Conservation (phyloP, 92 coral and sea anemone species). For the Actinernus sp. region DNA sequence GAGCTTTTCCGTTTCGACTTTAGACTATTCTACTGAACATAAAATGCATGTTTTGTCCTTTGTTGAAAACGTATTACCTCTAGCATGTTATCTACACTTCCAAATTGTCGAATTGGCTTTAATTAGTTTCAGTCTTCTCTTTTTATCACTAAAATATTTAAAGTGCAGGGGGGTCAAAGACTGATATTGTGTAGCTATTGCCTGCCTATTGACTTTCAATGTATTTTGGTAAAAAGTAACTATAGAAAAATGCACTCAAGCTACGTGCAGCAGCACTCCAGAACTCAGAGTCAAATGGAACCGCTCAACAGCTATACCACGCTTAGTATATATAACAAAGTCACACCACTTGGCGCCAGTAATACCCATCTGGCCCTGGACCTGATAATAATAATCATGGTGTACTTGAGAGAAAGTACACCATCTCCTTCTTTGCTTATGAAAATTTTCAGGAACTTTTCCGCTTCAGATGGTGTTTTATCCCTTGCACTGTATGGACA, state of each 20-base stretch:
- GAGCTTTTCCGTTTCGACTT: too few species aligned
- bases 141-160: too few species aligned
- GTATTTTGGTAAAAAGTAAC: too few species aligned
- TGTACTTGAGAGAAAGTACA: not conserved
- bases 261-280: not conserved
- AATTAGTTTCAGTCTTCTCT: too few species aligned
- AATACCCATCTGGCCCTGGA: slow-evolving; percentile 3
- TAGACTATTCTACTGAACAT: too few species aligned
- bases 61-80: too few species aligned
- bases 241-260: slow-evolving; percentile 1
- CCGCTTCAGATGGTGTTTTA: slow-evolving; percentile 30
- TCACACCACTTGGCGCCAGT: slow-evolving; percentile 10
- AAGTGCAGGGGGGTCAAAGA: too few species aligned
- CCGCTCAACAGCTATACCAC: not conserved
- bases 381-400: not conserved
- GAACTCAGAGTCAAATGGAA: slow-evolving; percentile 4
- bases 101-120: too few species aligned
- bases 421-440: slow-evolving; percentile 15
- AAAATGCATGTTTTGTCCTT: too few species aligned
- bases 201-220: too few species aligned
- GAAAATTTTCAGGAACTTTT: slow-evolving; percentile 25
- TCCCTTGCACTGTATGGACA: slow-evolving; percentile 43
- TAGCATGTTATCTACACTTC: too few species aligned
- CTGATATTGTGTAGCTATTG: too few species aligned
- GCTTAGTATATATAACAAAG: slow-evolving; percentile 3